Evolutionary conservation across 2,113 vertebrate genomes (phyloP).

Genomic region (Arothron firmamentum): DNA sequence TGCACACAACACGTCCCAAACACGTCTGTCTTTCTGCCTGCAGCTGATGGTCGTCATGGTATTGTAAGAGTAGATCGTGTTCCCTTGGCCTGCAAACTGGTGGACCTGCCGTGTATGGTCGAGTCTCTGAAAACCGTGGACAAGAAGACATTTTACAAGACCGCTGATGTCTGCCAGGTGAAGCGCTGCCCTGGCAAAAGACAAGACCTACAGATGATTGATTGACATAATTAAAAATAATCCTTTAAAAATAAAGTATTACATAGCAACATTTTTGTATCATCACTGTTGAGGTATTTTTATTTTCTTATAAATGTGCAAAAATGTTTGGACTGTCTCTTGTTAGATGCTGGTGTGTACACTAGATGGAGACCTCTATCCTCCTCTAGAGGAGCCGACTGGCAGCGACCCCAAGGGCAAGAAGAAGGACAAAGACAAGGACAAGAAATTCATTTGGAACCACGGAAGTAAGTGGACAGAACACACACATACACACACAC

Average conservation of each 20-base stretch:
- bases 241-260: no score
- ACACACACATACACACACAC: no score
- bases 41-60: slow-evolving; percentile 87
- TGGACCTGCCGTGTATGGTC: slow-evolving; percentile 89
- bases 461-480: slow-evolving; percentile 86
- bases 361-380: slow-evolving; percentile 94
- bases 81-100: slow-evolving; percentile 87
- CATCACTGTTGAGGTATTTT: neutral
- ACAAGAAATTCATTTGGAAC: slow-evolving; percentile 98
- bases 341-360: slow-evolving; percentile 92
- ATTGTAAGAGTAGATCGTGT: slow-evolving; percentile 87
- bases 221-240: no score
- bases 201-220: no score
- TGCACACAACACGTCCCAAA: neutral
- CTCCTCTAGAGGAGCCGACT: slow-evolving; percentile 90
- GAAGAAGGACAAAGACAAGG: slow-evolving; percentile 97
- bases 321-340: neutral
- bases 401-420: slow-evolving; percentile 89
- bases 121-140: slow-evolving; percentile 92
- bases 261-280: no score
- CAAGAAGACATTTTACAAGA: slow-evolving; percentile 95
- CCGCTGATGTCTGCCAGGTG: slow-evolving; percentile 96
- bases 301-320: neutral
- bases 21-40: neutral
- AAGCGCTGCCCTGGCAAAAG: neutral